Evolutionary conservation across 1,140 invertebrate species (phyloP).

Genomic region (Brachionus rubens): DNA sequence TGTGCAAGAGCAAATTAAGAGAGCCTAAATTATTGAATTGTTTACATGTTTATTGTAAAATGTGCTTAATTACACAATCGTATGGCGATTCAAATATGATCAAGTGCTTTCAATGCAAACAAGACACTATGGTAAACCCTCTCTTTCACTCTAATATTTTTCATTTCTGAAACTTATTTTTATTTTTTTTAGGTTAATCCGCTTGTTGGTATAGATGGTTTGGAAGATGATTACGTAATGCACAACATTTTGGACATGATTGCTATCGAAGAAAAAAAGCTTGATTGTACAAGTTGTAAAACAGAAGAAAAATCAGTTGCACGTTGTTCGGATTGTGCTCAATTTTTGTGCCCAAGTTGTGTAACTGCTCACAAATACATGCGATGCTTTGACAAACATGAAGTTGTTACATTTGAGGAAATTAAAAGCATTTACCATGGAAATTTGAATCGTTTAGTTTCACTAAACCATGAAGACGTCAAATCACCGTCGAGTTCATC

Average conservation of each 20-base stretch:
- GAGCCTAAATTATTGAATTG: slow-evolving; percentile 79
- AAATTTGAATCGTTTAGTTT: slow-evolving; percentile 3
- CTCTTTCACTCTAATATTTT: too few relatives aligned
- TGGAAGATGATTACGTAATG: slow-evolving; percentile 77
- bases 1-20: slow-evolving; percentile 69
- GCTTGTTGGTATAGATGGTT: slow-evolving; percentile 66
- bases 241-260: slow-evolving; percentile 80
- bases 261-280: slow-evolving; percentile 70
- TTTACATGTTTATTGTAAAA: slow-evolving; percentile 85
- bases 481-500: slow-evolving; percentile 1
- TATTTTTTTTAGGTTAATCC: not conserved
- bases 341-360: slow-evolving; percentile 85
- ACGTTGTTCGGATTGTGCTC: slow-evolving; percentile 84
- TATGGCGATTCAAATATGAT: slow-evolving; percentile 49
- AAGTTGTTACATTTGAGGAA: slow-evolving; percentile 52
- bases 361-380: slow-evolving; percentile 85
- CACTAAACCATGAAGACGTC: not conserved
- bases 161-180: too few relatives aligned
- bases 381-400: slow-evolving; percentile 86
- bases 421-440: slow-evolving; percentile 4
- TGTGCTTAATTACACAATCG: slow-evolving; percentile 65
- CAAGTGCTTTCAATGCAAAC: slow-evolving; percentile 74
- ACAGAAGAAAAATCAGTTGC: slow-evolving; percentile 83
- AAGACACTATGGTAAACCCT: slow-evolving; percentile 72
- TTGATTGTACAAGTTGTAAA: slow-evolving; percentile 81